Conservation (phyloP, 2,888 invertebrate species). For the Scelioninae gen. 1 region DNA sequence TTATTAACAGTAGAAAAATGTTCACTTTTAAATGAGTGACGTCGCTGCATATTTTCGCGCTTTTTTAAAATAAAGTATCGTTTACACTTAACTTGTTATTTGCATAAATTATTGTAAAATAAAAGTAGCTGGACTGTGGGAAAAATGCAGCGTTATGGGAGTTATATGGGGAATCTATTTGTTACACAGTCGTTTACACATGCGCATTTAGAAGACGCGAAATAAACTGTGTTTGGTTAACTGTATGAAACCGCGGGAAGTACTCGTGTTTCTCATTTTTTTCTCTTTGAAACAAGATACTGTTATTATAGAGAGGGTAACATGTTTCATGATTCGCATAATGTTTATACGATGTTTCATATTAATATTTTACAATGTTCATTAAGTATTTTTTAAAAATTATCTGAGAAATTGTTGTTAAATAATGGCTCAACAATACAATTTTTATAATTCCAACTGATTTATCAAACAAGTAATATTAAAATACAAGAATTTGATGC, state of each 20-base stretch:
- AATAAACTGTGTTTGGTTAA: conserved; percentile 47
- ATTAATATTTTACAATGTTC: neutral
- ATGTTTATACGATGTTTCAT: neutral
- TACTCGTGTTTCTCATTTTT: conserved; percentile 33
- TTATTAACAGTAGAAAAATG: neutral
- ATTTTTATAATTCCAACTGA: no score
- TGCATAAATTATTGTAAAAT: neutral
- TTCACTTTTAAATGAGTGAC: conserved; percentile 21
- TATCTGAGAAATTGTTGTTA: neutral
- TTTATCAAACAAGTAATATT: no score
- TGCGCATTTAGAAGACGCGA: conserved; percentile 51
- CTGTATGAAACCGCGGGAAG: conserved; percentile 48
- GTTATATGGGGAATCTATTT: conserved; percentile 25
- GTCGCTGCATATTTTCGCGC: conserved; percentile 25
- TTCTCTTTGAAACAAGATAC: conserved; percentile 28
- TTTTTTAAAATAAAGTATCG: conserved; percentile 16
- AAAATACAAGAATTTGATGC: no score
- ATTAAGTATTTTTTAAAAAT: neutral
- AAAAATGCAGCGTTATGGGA: conserved; percentile 15
- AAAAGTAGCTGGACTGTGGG: neutral
- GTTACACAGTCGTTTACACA: conserved; percentile 46
- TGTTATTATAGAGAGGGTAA: neutral
- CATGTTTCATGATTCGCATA: neutral
- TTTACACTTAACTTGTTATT: conserved; percentile 2
- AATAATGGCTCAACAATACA: no score